Conservation (phyloP, 2,797 vertebrate species). For the Sebastiscus albofasciatus region DNA sequence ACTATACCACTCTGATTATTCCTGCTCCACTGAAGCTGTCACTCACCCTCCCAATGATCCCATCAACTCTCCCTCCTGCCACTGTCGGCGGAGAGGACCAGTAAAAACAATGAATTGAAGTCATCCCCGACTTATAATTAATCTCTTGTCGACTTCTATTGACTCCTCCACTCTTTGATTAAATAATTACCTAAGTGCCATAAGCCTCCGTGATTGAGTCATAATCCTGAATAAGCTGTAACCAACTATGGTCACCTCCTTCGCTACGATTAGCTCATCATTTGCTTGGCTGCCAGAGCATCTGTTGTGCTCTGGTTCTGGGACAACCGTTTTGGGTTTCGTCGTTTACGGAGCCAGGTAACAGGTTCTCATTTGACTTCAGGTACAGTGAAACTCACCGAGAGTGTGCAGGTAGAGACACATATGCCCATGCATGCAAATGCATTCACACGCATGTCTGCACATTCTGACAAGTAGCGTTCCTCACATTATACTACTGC, state of each 20-base stretch:
- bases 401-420: slow-evolving; percentile 19
- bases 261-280: slow-evolving; percentile 73
- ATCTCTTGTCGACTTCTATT: slow-evolving; percentile 81
- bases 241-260: slow-evolving; percentile 73
- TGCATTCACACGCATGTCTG: slow-evolving; percentile 56
- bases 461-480: slow-evolving; percentile 65
- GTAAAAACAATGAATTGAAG: slow-evolving; percentile 72
- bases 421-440: slow-evolving; percentile 61
- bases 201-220: slow-evolving; percentile 82
- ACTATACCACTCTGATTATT: slow-evolving; percentile 63
- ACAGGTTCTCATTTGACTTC: slow-evolving; percentile 54
- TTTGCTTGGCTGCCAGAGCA: slow-evolving; percentile 56
- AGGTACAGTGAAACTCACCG: slow-evolving; percentile 15
- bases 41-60: slow-evolving; percentile 63
- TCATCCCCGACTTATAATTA: slow-evolving; percentile 79
- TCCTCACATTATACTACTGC: slow-evolving; percentile 54
- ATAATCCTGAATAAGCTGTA: slow-evolving; percentile 81
- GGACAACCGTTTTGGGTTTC: slow-evolving; percentile 46
- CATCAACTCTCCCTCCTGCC: slow-evolving; percentile 58
- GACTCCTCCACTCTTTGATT: slow-evolving; percentile 83
- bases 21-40: slow-evolving; percentile 68
- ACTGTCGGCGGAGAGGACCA: slow-evolving; percentile 39
- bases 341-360: slow-evolving; percentile 33
- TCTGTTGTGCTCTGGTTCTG: slow-evolving; percentile 58
- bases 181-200: slow-evolving; percentile 84